A percentile compares a stretch with the other conserved stretches of the same genome.
phyloP scores from a whole-genome alignment of 2,888 invertebrate genomes.

The Drosophila barbarae region DNA sequence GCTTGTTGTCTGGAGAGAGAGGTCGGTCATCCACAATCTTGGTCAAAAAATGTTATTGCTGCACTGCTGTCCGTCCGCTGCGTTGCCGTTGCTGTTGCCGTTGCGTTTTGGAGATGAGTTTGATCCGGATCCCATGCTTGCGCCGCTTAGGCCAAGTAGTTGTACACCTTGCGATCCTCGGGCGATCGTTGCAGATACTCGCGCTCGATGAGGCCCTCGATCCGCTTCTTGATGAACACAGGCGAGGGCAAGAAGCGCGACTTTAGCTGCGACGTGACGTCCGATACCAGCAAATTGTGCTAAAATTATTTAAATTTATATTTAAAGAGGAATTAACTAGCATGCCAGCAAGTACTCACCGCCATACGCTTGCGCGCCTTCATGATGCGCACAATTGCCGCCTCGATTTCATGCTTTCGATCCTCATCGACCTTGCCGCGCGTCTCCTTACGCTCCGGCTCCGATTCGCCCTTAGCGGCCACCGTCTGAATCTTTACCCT shows the following conservation, averaged over 20 bases:
- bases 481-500: slow-evolving; percentile 96
- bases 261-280: slow-evolving; percentile 98
- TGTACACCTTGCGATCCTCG: slow-evolving; percentile 97
- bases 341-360: slow-evolving; percentile 80
- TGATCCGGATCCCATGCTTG: slow-evolving; percentile 26
- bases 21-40: slow-evolving; percentile 33
- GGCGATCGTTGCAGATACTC: slow-evolving; percentile 99
- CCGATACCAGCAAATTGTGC: slow-evolving; percentile 96
- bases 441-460: slow-evolving; percentile 99
- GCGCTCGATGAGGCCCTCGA: slow-evolving; percentile 99
- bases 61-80: slow-evolving; percentile 6
- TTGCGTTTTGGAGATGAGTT: slow-evolving; percentile 13
- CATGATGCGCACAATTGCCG: slow-evolving; percentile 98
- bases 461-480: slow-evolving; percentile 97
- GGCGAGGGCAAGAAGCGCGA: slow-evolving; percentile 98
- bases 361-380: slow-evolving; percentile 97
- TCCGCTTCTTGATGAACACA: slow-evolving; percentile 98
- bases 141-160: slow-evolving; percentile 91
- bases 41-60: slow-evolving; percentile 32
- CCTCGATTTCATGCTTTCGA: slow-evolving; percentile 99
- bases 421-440: slow-evolving; percentile 99
- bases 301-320: slow-evolving; percentile 75
- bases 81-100: slow-evolving; percentile 3
- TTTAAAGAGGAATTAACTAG: not conserved
- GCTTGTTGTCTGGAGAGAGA: slow-evolving; percentile 12